phyloP scores from a whole-genome alignment of 2,888 invertebrate genomes.

The Philaethria dido region DNA sequence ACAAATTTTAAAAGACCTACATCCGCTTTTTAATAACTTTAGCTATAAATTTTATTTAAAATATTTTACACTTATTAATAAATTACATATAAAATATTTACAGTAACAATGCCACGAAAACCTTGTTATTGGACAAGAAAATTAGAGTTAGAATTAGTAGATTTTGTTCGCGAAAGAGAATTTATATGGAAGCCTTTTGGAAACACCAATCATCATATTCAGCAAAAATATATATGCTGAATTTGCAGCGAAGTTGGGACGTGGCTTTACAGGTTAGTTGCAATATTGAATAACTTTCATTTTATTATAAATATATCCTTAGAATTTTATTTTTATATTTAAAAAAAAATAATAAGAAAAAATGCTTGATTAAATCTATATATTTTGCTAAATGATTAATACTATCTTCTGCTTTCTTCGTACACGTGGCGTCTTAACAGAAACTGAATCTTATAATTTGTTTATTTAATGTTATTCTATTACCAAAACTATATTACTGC shows the following conservation, averaged over 20 bases:
- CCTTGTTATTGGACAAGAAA: slow-evolving; percentile 75
- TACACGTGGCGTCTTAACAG: no score
- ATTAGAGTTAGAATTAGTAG: slow-evolving; percentile 72
- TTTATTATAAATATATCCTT: no score
- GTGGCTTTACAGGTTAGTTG: slow-evolving; percentile 68
- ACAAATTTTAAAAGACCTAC: neutral
- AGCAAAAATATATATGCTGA: slow-evolving; percentile 76
- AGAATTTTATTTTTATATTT: no score
- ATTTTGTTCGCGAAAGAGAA: slow-evolving; percentile 65
- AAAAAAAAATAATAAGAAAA: no score
- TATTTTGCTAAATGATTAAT: no score
- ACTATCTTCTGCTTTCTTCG: no score
- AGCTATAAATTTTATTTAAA: neutral
- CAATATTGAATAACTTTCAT: neutral
- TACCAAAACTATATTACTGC: no score
- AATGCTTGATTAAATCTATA: no score
- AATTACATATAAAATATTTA: neutral
- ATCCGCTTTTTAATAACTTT: neutral
- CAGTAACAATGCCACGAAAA: slow-evolving; percentile 62
- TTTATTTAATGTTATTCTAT: no score
- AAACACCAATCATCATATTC: slow-evolving; percentile 76
- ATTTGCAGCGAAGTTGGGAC: slow-evolving; percentile 68
- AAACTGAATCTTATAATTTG: no score
- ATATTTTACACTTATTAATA: neutral
- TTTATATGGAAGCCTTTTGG: slow-evolving; percentile 72